Evolutionary conservation across 2,888 invertebrate genomes (phyloP).

Genomic region (Eupeodes latifasciatus): DNA sequence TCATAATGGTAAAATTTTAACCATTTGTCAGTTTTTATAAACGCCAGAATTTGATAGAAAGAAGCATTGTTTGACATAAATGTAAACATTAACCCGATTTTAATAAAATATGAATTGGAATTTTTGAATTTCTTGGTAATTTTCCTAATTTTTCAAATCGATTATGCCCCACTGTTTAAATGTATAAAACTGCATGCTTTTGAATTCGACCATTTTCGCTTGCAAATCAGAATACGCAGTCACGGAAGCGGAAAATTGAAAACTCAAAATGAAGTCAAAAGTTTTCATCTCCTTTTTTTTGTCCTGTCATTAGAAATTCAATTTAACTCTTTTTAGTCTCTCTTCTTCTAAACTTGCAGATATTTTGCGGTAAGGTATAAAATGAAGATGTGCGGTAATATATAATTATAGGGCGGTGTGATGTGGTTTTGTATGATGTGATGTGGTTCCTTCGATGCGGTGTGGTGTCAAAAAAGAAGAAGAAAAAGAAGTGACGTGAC

Average conservation of each 20-base stretch:
- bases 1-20: too few relatives aligned
- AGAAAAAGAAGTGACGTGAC: not conserved
- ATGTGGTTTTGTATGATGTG: too few relatives aligned
- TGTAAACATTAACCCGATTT: too few relatives aligned
- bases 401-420: not conserved
- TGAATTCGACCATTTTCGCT: not conserved
- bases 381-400: not conserved
- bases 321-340: constrained; percentile 5
- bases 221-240: constrained; percentile 35
- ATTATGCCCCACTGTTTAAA: not conserved
- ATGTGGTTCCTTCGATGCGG: too few relatives aligned
- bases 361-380: constrained; percentile 14
- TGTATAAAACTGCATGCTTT: constrained; percentile 18
- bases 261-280: constrained; percentile 50
- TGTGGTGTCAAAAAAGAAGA: not conserved
- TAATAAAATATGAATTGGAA: too few relatives aligned
- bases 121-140: too few relatives aligned
- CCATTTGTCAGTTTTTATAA: too few relatives aligned
- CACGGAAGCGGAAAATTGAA: constrained; percentile 67
- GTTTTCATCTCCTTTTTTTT: constrained; percentile 7
- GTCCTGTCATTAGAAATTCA: constrained; percentile 29
- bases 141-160: too few relatives aligned
- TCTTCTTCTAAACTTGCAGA: constrained; percentile 19
- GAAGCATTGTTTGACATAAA: too few relatives aligned
- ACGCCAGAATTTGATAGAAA: too few relatives aligned